A percentile compares a stretch with the other conserved stretches of the same genome.
phyloP scores from a whole-genome alignment of 2,888 invertebrate species.

The Chirona hameri region DNA sequence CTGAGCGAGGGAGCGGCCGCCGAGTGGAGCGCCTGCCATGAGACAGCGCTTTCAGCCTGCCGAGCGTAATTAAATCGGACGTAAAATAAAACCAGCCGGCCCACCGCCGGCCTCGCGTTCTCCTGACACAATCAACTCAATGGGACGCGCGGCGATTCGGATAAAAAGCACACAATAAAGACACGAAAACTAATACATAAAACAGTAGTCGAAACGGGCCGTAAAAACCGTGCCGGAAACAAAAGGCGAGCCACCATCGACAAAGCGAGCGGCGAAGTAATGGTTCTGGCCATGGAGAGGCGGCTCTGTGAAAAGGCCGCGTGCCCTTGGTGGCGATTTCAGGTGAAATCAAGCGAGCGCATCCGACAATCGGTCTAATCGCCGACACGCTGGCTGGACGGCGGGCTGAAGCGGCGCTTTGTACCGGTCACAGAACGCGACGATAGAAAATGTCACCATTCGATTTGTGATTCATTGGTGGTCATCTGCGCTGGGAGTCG shows the following conservation, averaged over 20 bases:
- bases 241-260: slow-evolving; percentile 10
- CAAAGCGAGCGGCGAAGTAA: background rate
- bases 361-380: slow-evolving; percentile 1
- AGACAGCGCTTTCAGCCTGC: background rate
- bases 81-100: background rate
- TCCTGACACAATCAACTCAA: background rate
- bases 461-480: background rate
- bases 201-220: slow-evolving; percentile 23
- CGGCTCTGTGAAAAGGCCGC: background rate
- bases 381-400: too few relatives aligned
- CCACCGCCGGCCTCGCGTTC: background rate
- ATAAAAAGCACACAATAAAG: slow-evolving; percentile 10
- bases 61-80: background rate
- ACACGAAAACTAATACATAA: slow-evolving; percentile 28
- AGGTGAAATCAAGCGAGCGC: slow-evolving; percentile 10
- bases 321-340: slow-evolving; percentile 23
- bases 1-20: too few relatives aligned
- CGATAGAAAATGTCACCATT: background rate
- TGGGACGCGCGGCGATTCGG: background rate
- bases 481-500: background rate
- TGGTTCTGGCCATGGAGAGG: background rate
- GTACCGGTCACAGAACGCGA: background rate
- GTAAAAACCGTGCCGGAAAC: slow-evolving; percentile 22
- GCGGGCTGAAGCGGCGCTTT: background rate
- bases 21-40: background rate